phyloP scores from a whole-genome alignment of 2,888 invertebrate species.

The Orthosia gracilis region DNA sequence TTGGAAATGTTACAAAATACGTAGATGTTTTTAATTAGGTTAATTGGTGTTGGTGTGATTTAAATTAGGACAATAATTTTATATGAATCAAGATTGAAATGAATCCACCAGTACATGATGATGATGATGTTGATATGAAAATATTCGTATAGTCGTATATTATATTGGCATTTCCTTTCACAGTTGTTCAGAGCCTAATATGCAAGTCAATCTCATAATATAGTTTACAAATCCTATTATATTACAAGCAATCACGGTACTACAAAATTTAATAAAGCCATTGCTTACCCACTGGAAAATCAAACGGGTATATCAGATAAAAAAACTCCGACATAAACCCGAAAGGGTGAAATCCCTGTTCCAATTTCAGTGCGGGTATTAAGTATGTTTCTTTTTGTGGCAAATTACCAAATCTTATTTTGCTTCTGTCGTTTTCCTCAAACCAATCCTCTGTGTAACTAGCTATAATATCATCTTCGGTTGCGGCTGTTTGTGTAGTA shows the following conservation, averaged over 20 bases:
- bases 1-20: constrained; percentile 11
- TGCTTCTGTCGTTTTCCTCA: constrained; percentile 82
- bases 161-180: background rate
- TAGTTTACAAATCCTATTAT: constrained; percentile 7
- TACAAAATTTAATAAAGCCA: constrained; percentile 36
- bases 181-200: background rate
- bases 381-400: constrained; percentile 88
- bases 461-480: constrained; percentile 79
- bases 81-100: background rate
- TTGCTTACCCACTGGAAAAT: constrained; percentile 92
- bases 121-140: background rate
- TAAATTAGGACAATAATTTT: background rate
- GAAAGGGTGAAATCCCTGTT: constrained; percentile 92
- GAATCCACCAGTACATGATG: background rate
- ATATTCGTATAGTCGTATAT: background rate
- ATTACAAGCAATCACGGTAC: constrained; percentile 18
- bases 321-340: constrained; percentile 92
- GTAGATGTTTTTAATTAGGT: constrained; percentile 17
- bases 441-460: constrained; percentile 85
- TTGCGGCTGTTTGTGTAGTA: constrained; percentile 74
- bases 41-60: constrained; percentile 7
- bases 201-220: background rate
- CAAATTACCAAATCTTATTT: constrained; percentile 87
- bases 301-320: constrained; percentile 92
- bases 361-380: constrained; percentile 90